Percentiles rank a stretch among this genome's conserved stretches.
These are phyloP conservation scores for Diglossa cyanea DNA, from an alignment of 2,797 vertebrate genomes.

Conservation along the genomic window DNA sequence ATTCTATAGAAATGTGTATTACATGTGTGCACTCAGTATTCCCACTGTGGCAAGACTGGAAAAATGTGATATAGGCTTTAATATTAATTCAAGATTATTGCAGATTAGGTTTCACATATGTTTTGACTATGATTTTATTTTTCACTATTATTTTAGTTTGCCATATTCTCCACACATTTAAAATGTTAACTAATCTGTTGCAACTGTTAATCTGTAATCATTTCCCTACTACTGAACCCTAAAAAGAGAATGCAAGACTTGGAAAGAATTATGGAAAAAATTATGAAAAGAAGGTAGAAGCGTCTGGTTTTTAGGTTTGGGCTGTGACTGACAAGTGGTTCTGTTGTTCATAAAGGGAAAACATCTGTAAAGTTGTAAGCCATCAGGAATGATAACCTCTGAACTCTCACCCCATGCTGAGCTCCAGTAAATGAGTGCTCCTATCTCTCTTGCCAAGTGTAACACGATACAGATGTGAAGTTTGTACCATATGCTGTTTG, in stretches of 20 bases:
- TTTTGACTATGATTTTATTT: slow-evolving; percentile 25
- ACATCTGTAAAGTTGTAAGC: slow-evolving; percentile 58
- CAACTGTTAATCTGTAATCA: not conserved
- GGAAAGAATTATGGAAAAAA: not conserved
- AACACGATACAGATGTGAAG: slow-evolving; percentile 46
- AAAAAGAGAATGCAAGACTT: not conserved
- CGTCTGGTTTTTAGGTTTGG: not conserved
- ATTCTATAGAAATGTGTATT: not conserved
- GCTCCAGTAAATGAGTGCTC: slow-evolving; percentile 44
- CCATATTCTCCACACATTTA: not conserved
- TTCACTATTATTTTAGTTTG: not conserved
- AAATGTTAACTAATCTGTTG: slow-evolving; percentile 18
- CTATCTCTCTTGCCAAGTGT: slow-evolving; percentile 54
- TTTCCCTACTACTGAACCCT: not conserved
- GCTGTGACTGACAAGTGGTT: not conserved
- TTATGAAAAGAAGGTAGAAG: not conserved
- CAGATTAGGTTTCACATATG: slow-evolving; percentile 20
- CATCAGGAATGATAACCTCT: slow-evolving; percentile 57
- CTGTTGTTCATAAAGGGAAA: slow-evolving; percentile 36
- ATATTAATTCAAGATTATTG: slow-evolving; percentile 23
- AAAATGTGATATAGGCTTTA: slow-evolving; percentile 1
- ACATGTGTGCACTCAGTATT: not conserved
- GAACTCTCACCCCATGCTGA: slow-evolving; percentile 45
- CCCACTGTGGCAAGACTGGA: not conserved
- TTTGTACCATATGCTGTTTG: not conserved